Conservation (phyloP, 2,797 vertebrate genomes). For the Tolypeutes matacus region DNA sequence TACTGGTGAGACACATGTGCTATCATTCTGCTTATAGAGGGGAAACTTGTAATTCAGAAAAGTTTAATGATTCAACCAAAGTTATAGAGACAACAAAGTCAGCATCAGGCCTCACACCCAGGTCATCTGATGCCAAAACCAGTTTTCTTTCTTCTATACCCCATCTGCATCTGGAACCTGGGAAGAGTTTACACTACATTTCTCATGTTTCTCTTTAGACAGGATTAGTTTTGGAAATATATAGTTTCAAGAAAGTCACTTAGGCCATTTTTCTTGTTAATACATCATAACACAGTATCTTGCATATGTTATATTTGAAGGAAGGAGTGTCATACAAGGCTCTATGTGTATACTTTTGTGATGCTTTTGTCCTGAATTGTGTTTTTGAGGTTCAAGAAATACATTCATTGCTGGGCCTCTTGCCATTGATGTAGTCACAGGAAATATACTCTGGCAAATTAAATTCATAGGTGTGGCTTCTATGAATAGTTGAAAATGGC, state of each 20-base stretch:
- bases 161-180: slow-evolving; percentile 4
- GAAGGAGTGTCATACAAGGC: not conserved
- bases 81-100: slow-evolving; percentile 16
- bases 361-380: not conserved
- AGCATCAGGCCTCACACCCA: slow-evolving; percentile 31
- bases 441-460: not conserved
- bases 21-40: slow-evolving; percentile 44
- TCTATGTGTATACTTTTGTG: not conserved
- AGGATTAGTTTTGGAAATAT: slow-evolving; percentile 32
- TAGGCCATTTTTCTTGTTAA: slow-evolving; percentile 27
- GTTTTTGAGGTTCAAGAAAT: not conserved
- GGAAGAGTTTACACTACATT: slow-evolving; percentile 7
- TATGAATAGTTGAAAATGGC: not conserved
- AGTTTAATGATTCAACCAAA: slow-evolving; percentile 48
- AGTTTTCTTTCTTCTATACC: not conserved
- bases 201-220: slow-evolving; percentile 42
- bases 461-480: not conserved
- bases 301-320: not conserved
- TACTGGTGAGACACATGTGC: not conserved
- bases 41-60: slow-evolving; percentile 53
- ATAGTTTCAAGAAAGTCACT: slow-evolving; percentile 4
- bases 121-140: not conserved
- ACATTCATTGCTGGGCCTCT: not conserved
- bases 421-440: not conserved
- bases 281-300: not conserved